Conservation (phyloP, 2,797 vertebrate species). For the Microctenopoma stevenorrisi region DNA sequence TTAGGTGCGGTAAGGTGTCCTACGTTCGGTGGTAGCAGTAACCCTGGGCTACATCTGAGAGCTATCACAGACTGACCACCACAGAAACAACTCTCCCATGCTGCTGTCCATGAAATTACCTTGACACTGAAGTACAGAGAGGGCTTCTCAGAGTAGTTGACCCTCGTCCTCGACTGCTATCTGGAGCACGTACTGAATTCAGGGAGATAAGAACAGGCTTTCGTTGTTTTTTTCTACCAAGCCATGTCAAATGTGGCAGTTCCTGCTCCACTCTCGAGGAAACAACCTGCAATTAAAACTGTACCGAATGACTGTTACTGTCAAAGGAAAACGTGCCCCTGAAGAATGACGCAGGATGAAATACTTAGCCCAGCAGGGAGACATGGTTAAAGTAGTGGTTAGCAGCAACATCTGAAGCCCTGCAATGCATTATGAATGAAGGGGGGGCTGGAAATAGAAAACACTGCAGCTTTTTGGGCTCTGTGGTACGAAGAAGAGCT, state of each 20-base stretch:
- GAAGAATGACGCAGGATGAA: no score
- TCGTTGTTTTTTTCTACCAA: no score
- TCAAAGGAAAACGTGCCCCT: no score
- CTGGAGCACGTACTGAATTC: not conserved
- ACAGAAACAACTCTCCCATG: not conserved
- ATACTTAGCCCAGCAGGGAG: no score
- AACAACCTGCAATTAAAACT: no score
- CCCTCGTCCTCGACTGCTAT: not conserved
- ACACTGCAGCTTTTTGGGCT: constrained; percentile 26
- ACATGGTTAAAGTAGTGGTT: no score
- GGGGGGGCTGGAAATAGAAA: constrained; percentile 27
- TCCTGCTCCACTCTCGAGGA: no score
- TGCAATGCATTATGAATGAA: constrained; percentile 31
- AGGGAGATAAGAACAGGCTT: not conserved
- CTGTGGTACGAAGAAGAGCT: constrained; percentile 1
- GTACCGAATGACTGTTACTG: no score
- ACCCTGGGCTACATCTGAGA: not conserved
- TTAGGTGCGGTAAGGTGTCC: not conserved
- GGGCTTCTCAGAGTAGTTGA: not conserved
- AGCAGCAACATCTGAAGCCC: no score
- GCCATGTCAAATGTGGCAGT: no score
- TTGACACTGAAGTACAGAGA: not conserved
- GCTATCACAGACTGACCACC: not conserved
- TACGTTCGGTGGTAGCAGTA: not conserved
- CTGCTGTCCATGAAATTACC: not conserved